Evolutionary conservation across 2,113 vertebrate genomes (phyloP).

Genomic region (Centropus bengalensis): DNA sequence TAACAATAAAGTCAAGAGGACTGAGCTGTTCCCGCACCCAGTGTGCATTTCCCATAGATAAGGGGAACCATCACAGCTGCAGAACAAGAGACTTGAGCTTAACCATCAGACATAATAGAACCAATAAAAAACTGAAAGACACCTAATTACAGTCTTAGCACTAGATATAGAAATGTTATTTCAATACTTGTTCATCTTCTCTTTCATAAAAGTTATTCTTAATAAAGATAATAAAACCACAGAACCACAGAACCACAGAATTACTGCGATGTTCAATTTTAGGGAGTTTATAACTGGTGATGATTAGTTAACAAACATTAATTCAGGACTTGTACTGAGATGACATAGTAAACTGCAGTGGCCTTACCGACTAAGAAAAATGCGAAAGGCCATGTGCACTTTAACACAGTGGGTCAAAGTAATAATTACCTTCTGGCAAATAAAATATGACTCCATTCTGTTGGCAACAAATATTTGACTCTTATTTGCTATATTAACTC

Average conservation of each 20-base stretch:
- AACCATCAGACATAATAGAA: neutral
- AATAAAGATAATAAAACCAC: neutral
- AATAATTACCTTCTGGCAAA: constrained; percentile 27
- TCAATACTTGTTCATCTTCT: neutral
- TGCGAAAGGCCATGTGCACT: neutral
- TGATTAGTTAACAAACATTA: constrained; percentile 1
- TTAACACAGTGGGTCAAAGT: neutral
- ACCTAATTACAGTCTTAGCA: neutral
- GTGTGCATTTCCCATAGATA: neutral
- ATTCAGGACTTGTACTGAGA: constrained; percentile 5
- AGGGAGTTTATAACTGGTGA: neutral
- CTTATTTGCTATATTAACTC: neutral
- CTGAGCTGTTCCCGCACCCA: neutral
- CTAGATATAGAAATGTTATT: neutral
- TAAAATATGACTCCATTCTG: neutral
- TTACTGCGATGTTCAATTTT: neutral
- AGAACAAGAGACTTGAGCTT: neutral
- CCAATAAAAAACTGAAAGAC: neutral
- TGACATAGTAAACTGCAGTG: neutral
- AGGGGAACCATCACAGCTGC: neutral
- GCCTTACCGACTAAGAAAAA: neutral
- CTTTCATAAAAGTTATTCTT: neutral
- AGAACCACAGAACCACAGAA: neutral
- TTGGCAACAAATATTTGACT: neutral
- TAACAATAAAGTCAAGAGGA: neutral